Evolutionary conservation across 2,888 invertebrate genomes (phyloP).

Genomic region (Pristionchus maxplancki): DNA sequence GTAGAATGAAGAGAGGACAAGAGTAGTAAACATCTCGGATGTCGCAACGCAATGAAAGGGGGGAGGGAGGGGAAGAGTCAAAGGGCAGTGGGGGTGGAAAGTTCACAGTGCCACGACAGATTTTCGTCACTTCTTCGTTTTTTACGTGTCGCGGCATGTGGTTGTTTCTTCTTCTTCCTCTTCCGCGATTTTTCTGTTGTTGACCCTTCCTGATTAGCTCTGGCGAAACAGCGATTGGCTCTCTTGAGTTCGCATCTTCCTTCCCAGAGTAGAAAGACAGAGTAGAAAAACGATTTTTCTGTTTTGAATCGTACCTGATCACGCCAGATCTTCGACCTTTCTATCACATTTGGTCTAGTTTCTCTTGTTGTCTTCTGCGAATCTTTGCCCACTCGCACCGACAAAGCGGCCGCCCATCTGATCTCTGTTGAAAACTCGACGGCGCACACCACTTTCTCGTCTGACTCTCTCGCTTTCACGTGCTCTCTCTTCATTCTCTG

Average conservation of each 20-base stretch:
- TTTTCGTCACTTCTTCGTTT: not conserved
- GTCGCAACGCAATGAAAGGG: not conserved
- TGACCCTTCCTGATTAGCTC: not conserved
- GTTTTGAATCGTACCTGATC: too few species aligned
- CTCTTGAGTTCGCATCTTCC: not conserved
- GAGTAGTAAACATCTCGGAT: constrained; percentile 24
- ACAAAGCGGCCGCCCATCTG: not conserved
- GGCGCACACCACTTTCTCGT: not conserved
- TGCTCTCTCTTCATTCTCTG: constrained; percentile 11
- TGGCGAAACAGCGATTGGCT: not conserved
- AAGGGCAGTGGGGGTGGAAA: not conserved
- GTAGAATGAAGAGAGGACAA: not conserved
- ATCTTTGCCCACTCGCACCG: not conserved
- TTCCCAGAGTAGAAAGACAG: too few species aligned
- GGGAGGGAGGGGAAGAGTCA: not conserved
- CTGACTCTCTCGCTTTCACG: not conserved
- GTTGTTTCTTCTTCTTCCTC: not conserved
- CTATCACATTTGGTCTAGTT: not conserved
- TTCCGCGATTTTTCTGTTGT: not conserved
- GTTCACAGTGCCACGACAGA: not conserved
- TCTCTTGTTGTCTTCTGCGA: not conserved
- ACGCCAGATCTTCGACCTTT: not conserved
- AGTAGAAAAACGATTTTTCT: too few species aligned
- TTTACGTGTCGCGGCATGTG: too few species aligned
- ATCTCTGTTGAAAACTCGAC: constrained; percentile 19